Evolutionary conservation across 2,797 vertebrate genomes (phyloP), one percentile per base, ranked within the genome.

Genomic region (Molothrus aeneus): DNA sequence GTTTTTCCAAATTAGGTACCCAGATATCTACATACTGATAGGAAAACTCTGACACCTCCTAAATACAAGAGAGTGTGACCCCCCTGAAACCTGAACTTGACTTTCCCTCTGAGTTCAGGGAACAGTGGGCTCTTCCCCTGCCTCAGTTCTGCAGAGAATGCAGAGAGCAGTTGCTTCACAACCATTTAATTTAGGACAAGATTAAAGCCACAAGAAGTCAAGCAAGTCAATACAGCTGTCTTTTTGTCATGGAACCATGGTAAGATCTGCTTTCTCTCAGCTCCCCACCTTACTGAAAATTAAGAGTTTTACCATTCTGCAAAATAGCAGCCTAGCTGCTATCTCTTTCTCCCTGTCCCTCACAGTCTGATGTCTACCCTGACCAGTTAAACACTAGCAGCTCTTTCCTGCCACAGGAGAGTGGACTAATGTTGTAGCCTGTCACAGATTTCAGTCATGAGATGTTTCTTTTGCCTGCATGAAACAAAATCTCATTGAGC

Each of bases 61-160:
- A 57, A 26, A 45, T 34, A 38, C 0, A 2, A 34, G 17, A 71
- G 10, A 8, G 20, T 61, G 24, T 9, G 13, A 50, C 4, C 3
- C 12, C 12, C 15, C 24, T 53, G 31, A 93, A 81, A 6, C 8
- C 11, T 12, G 11, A 65, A 63, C 11, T 48, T 72, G 8, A 48
- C 18, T 45, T 43, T 75, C 17, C 38, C 7, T 54, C 47, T 51
- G 26, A 24, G 16, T 26, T 81, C 3, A 3, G 59, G 29, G 25
- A 68, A 56, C 4, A 42, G 14, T 7, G 9, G 13, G 40, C 31
- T 61, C 48, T 38, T 80, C 57, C 43, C 20, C 43, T 72, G 79
- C 16, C 36, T 26, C 47, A 42, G 14, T 17, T 61, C 38, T 60
- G n/a, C 45, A 78, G 43, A 88, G n/a, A 32, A 71, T 6, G 7